phyloP scores from a whole-genome alignment of 2,797 vertebrate species.

The Hippocampus kuda region DNA sequence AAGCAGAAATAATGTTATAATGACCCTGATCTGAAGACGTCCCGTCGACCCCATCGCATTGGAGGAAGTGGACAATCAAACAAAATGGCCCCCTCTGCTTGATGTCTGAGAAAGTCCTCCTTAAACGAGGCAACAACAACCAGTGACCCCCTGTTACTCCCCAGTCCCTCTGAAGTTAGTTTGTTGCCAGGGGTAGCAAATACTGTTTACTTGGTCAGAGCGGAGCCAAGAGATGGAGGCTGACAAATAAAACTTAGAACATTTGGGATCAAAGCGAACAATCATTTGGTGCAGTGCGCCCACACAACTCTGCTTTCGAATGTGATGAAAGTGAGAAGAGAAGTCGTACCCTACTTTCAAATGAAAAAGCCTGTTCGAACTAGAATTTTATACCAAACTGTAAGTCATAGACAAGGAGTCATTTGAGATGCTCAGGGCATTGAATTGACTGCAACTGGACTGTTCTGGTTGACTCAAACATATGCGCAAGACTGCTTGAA shows the following conservation, averaged over 20 bases:
- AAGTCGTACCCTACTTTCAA: neutral
- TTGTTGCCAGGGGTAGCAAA: constrained; percentile 38
- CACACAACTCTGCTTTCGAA: constrained; percentile 38
- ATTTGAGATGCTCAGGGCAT: neutral
- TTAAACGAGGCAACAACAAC: constrained; percentile 56
- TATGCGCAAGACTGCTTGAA: too few species aligned
- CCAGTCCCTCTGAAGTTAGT: constrained; percentile 56
- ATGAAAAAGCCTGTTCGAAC: neutral
- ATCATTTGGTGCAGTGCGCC: constrained; percentile 57
- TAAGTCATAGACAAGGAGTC: neutral
- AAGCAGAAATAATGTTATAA: constrained; percentile 73
- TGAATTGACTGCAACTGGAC: too few species aligned
- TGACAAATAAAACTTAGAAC: neutral
- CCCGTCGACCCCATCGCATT: constrained; percentile 61
- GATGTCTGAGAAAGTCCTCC: constrained; percentile 58
- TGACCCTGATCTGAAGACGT: constrained; percentile 64
- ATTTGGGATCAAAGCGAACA: constrained; percentile 55
- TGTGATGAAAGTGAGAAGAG: constrained; percentile 19
- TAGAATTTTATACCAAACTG: neutral
- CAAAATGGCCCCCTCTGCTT: constrained; percentile 63
- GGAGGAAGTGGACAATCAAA: constrained; percentile 70
- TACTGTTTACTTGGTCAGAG: constrained; percentile 46
- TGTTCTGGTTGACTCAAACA: too few species aligned
- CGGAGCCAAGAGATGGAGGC: constrained; percentile 32
- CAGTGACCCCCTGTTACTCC: constrained; percentile 52